A percentile compares a stretch with the other conserved stretches of the same genome.
Evolutionary conservation across 2,797 vertebrate genomes (phyloP).

Genomic region (Avahi laniger): DNA sequence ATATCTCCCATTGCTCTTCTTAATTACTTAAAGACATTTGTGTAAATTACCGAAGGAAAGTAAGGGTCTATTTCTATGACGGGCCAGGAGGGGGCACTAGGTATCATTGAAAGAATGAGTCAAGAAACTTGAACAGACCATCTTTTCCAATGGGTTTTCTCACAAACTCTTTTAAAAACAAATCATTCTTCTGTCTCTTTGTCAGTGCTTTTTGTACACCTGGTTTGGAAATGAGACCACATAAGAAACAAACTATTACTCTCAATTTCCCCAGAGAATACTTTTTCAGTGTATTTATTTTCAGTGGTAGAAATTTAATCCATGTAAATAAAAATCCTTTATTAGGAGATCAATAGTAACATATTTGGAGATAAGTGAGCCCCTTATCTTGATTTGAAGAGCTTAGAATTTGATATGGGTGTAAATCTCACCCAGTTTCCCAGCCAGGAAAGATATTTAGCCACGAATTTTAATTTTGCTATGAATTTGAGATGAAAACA

Average conservation of each 20-base stretch:
- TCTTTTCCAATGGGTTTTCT: not conserved
- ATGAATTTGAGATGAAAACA: not conserved
- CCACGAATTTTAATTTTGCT: not conserved
- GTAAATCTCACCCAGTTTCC: not conserved
- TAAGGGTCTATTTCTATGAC: not conserved
- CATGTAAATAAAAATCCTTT: not conserved
- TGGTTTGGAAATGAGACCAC: not conserved
- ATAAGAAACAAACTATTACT: not conserved
- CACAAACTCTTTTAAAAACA: not conserved
- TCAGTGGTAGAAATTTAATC: not conserved
- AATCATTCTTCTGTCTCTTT: not conserved
- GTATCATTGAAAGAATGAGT: slow-evolving; percentile 26
- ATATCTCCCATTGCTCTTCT: not conserved
- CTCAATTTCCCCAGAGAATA: not conserved
- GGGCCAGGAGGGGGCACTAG: slow-evolving; percentile 69
- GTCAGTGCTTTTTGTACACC: not conserved
- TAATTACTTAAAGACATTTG: not conserved
- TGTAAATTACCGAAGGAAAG: not conserved
- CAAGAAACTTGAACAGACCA: not conserved
- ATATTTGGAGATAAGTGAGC: not conserved
- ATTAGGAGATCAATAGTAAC: not conserved
- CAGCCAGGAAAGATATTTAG: not conserved
- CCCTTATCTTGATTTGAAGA: not conserved
- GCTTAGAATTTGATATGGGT: not conserved
- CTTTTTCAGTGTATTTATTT: slow-evolving; percentile 14